Base-by-base conservation (phyloP, 2,797 vertebrate species). In the Hydrolagus colliei region DNA sequence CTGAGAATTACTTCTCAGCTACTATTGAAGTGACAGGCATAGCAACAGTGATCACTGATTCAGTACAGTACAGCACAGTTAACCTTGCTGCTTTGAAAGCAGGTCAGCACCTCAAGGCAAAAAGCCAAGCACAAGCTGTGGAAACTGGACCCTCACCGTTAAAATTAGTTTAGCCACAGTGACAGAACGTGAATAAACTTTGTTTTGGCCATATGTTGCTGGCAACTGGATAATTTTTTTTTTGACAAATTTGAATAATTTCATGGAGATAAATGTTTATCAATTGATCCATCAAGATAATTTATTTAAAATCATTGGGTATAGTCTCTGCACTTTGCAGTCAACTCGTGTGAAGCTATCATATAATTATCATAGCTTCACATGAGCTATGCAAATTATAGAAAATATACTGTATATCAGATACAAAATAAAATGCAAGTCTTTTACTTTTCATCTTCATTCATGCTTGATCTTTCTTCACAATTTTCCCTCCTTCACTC, bases 1-100 rank as follows among this genome's bases (percentile, higher is more conserved):
- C 65, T 71, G 79, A 18, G 79, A 71, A 84, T 68, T 68, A 16
- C 27, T 71, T n/a, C 63, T 35, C 35, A 35, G 62, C 63, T 68
- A 32, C 63, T 52, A 35, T 18, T 68, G 71, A 67, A 35, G 27
- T 13, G 65, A 84, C 79, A 71, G 16, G 68, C 65, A 68, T 68
- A 52, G 79, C n/a, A 35, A 67, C 79, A 20, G 65, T 68, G 35
- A 67, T 20, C 71, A 67, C 79, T 84, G 65, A 84, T 84, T 84
- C 79, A 68, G 63, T 82, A 82, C 79, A 82, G 79, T 68, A 84
- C n/a, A 63, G 65, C 79, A 84, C 65, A 84, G 65, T 71, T 84
- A 84, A 84, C 79, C 65, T 84, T 84, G 79, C 41, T 71, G 79
- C 79, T 84, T 41, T 68, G 27, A 82, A 82, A 82, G 79, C 41